phyloP scores from a whole-genome alignment of 37 sponge, comb jelly and placozoan species.

The Halisarca cf. caerulea region DNA sequence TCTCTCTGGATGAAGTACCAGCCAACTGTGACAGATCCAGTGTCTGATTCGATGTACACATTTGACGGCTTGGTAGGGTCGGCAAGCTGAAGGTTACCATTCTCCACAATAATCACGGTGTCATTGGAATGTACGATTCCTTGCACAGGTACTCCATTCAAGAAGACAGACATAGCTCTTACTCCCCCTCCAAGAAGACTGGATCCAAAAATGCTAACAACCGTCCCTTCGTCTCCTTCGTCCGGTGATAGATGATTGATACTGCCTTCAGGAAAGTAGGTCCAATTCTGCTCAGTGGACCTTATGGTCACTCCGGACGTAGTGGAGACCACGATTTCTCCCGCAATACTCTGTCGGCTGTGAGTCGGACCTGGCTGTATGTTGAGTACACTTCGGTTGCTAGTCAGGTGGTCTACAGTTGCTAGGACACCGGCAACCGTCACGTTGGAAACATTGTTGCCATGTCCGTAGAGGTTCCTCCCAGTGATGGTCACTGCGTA shows the following conservation, averaged over 20 bases:
- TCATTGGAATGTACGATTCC: constrained; percentile 12
- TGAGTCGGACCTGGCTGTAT: constrained; percentile 22
- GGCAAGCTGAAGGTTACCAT: constrained; percentile 10
- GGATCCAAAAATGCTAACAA: constrained; percentile 48
- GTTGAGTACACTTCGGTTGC: neutral
- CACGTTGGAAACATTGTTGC: constrained; percentile 14
- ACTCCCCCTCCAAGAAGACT: constrained; percentile 58
- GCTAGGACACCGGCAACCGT: constrained; percentile 41
- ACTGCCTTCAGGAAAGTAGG: constrained; percentile 44
- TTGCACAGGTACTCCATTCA: constrained; percentile 27
- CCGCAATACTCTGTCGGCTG: neutral
- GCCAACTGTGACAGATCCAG: constrained; percentile 69
- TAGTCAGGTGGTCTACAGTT: neutral
- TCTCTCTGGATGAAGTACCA: constrained; percentile 40
- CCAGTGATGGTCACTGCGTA: constrained; percentile 48
- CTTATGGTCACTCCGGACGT: constrained; percentile 35
- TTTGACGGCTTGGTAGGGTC: constrained; percentile 1
- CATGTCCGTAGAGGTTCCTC: constrained; percentile 43
- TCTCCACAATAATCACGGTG: constrained; percentile 36
- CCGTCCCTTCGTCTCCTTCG: constrained; percentile 63
- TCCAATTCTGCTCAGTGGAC: constrained; percentile 47
- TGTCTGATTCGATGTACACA: constrained; percentile 57
- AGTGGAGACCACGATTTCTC: constrained; percentile 35
- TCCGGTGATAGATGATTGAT: constrained; percentile 33
- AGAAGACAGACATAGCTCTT: constrained; percentile 6